Conservation (phyloP, 2,797 vertebrate genomes). For the Galaxias olidus region DNA sequence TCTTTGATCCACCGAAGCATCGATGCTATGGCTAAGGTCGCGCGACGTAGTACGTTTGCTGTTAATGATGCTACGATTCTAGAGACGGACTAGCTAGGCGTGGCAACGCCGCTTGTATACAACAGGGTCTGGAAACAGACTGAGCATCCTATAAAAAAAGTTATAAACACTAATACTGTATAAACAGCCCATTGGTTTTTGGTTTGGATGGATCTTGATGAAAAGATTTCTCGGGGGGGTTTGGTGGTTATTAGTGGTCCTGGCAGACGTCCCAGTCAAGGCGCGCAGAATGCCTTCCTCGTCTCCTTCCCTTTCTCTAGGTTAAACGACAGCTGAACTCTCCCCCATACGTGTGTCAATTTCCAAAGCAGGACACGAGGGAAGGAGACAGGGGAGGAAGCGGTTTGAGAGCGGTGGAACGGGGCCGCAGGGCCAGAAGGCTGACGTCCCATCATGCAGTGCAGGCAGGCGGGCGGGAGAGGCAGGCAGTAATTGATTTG, state of each 20-base stretch:
- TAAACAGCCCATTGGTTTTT: background rate
- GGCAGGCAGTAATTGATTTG: slow-evolving; percentile 19
- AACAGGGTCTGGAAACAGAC: too few species aligned
- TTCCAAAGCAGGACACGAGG: slow-evolving; percentile 19
- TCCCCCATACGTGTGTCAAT: background rate
- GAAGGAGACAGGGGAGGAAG: slow-evolving; percentile 18
- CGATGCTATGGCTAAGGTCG: too few species aligned
- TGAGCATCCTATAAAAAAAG: too few species aligned
- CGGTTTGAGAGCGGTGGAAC: background rate
- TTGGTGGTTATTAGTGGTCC: background rate
- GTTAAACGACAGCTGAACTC: background rate
- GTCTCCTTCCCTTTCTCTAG: slow-evolving; percentile 6
- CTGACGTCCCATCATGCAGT: slow-evolving; percentile 58
- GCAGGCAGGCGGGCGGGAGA: slow-evolving; percentile 51
- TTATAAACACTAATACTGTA: too few species aligned
- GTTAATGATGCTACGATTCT: too few species aligned
- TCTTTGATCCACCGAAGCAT: too few species aligned
- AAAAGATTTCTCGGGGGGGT: background rate
- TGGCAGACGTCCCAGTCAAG: background rate
- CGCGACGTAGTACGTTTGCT: too few species aligned
- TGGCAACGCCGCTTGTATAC: too few species aligned
- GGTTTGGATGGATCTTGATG: slow-evolving; percentile 15
- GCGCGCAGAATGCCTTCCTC: background rate
- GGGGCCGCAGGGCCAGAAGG: background rate
- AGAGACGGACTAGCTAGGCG: too few species aligned